Evolutionary conservation across 37 sponge, comb jelly and placozoan genomes (phyloP), one percentile per base, ranked within the genome.

Genomic region (Chondrilla cf. caribensis): DNA sequence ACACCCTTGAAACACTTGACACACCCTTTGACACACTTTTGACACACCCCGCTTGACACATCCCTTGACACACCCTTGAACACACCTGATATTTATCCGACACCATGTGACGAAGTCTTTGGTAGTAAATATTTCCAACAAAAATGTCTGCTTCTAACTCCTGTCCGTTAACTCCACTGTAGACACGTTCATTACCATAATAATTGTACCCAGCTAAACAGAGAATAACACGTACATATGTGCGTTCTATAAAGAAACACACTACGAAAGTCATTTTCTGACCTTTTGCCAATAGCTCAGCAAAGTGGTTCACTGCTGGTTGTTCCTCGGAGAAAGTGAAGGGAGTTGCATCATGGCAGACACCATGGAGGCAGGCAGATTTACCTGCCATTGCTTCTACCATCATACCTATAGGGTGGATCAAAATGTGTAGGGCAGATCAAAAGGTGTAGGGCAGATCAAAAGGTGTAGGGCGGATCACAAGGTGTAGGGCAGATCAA

Each of bases 371-470:
- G 26, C 89, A 80, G 79, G 90, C 90, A 15, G 95, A 89, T 79
- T 98, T 98, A 4, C 97, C 99, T 41, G 99, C 99, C 99, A 98
- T 96, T 18, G 83, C 87, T 86, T 98, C 99, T 47, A 98, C 94
- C 93, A 94, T 94, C 99, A 98, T 98, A 37, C 99, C 97, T 94
- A 32, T 1, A 7, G 28, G 18, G 6, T 33, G 39, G 51, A 47
- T 47, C 9, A 47, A 47, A 11, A 11, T 14, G 6, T 47, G 51
- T 14, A 47, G 6, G 51, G 51, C 11, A 14, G 51, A 47, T 47
- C 51, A 47, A 14, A 47, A 47, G 51, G 11, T 47, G 51, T 14
- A 14, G 51, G 51, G 11, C 11, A 14, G 51, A 47, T 47, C 51
- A 47, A 14, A 47, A 11, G 51, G 11, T 47, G 51, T 6, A 47